Evolutionary conservation across 2,888 invertebrate genomes (phyloP).

Genomic region (Dryocosmus kuriphilus): DNA sequence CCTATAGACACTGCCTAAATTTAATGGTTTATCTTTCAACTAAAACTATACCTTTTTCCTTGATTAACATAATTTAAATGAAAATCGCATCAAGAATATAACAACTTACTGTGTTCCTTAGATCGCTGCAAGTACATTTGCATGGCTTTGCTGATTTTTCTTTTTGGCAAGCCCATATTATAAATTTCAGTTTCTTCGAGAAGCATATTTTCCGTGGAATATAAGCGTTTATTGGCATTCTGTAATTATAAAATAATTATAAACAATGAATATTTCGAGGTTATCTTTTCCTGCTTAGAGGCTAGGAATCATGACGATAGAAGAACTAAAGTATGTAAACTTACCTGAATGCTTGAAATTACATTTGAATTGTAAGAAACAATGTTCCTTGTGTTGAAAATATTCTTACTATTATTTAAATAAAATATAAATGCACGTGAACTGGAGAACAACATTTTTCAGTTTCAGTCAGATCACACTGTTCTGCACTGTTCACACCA

Average conservation of each 20-base stretch:
- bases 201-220: not conserved
- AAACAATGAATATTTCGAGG: constrained; percentile 15
- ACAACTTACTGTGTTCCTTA: constrained; percentile 82
- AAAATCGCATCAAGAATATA: constrained; percentile 4
- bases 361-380: not conserved
- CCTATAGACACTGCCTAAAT: no score
- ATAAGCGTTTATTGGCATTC: constrained; percentile 17
- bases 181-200: not conserved
- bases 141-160: constrained; percentile 92
- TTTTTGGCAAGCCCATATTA: constrained; percentile 58
- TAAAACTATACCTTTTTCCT: not conserved
- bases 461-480: not conserved
- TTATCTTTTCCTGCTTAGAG: not conserved
- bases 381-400: constrained; percentile 1
- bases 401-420: constrained; percentile 27
- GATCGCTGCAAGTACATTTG: constrained; percentile 91
- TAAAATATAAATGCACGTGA: constrained; percentile 31
- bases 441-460: constrained; percentile 20
- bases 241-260: not conserved
- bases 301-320: not conserved
- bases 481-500: no score
- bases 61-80: not conserved
- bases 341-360: not conserved
- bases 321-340: not conserved
- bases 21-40: not conserved